Evolutionary conservation across 2,797 vertebrate species (phyloP).

Genomic region (Acanthurus tractus): DNA sequence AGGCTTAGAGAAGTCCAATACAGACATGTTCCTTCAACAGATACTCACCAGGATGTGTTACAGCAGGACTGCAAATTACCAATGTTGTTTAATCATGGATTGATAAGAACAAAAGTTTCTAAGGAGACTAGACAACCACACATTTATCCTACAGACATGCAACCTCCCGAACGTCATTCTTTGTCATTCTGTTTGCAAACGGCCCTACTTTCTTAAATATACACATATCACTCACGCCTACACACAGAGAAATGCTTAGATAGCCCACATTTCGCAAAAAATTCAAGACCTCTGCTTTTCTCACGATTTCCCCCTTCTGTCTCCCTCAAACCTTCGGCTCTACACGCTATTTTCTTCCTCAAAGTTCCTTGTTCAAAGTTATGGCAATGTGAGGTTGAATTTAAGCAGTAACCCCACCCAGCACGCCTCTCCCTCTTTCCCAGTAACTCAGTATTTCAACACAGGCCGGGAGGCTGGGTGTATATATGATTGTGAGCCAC

Average conservation of each 20-base stretch:
- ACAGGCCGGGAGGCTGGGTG: slow-evolving; percentile 69
- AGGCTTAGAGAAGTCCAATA: slow-evolving; percentile 54
- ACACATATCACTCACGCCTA: slow-evolving; percentile 67
- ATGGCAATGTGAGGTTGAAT: slow-evolving; percentile 63
- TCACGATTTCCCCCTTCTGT: slow-evolving; percentile 14
- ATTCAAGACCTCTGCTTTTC: slow-evolving; percentile 18
- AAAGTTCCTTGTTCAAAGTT: slow-evolving; percentile 60
- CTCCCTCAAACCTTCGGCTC: slow-evolving; percentile 47
- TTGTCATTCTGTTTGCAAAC: slow-evolving; percentile 73
- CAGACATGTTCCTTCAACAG: slow-evolving; percentile 56
- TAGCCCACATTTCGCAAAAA: slow-evolving; percentile 6
- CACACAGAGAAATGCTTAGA: slow-evolving; percentile 38
- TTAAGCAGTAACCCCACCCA: slow-evolving; percentile 68
- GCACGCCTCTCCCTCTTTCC: slow-evolving; percentile 53
- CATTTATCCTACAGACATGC: slow-evolving; percentile 68
- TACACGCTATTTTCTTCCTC: slow-evolving; percentile 39
- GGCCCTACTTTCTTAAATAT: slow-evolving; percentile 66
- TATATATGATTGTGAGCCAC: slow-evolving; percentile 66
- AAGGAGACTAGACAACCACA: slow-evolving; percentile 67
- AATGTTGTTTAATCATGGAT: slow-evolving; percentile 78
- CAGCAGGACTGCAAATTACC: slow-evolving; percentile 70
- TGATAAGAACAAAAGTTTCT: slow-evolving; percentile 80
- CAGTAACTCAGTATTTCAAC: slow-evolving; percentile 72
- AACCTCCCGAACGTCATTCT: slow-evolving; percentile 60
- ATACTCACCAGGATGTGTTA: slow-evolving; percentile 74